These are phyloP conservation scores for Andrena bicolor DNA, from an alignment of 2,888 invertebrate genomes.

Conservation along the genomic window DNA sequence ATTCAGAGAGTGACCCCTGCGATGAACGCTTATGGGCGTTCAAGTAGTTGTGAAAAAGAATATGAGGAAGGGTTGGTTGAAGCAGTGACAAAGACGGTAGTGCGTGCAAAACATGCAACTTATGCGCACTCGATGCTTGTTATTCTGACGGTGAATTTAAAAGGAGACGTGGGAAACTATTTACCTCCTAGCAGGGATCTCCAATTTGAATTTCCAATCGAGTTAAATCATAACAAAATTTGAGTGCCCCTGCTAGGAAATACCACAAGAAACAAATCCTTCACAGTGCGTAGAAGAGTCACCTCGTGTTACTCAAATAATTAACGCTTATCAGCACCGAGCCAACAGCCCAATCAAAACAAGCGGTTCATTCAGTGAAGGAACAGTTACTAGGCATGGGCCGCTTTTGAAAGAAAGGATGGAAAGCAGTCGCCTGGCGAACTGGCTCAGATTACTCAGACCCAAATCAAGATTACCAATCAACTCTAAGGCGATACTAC, in stretches of 20 bases:
- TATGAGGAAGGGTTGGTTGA: not conserved
- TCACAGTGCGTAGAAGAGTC: not conserved
- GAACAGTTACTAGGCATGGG: too few relatives aligned
- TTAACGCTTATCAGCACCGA: conserved; percentile 7
- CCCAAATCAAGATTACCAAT: too few relatives aligned
- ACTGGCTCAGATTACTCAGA: too few relatives aligned
- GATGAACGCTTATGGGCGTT: too few relatives aligned
- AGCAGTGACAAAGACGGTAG: not conserved
- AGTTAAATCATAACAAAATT: too few relatives aligned
- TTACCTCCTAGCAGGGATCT: not conserved
- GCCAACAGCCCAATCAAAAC: not conserved
- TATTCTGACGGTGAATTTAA: conserved; percentile 11
- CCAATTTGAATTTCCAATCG: not conserved
- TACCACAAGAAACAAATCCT: not conserved
- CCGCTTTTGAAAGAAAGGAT: too few relatives aligned
- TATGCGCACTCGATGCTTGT: conserved; percentile 2
- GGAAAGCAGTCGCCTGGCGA: too few relatives aligned
- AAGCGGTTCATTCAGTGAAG: conserved; percentile 4
- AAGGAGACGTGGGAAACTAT: conserved; percentile 12
- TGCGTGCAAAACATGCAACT: conserved; percentile 11
- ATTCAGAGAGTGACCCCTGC: too few relatives aligned
- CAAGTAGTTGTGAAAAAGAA: not conserved
- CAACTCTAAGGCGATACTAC: too few relatives aligned
- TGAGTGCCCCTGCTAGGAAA: not conserved
- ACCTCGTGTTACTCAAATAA: conserved; percentile 15